Percentiles rank a stretch among this genome's conserved stretches.
Conservation (phyloP, 2,888 invertebrate species). For the Tholera decimalis region DNA sequence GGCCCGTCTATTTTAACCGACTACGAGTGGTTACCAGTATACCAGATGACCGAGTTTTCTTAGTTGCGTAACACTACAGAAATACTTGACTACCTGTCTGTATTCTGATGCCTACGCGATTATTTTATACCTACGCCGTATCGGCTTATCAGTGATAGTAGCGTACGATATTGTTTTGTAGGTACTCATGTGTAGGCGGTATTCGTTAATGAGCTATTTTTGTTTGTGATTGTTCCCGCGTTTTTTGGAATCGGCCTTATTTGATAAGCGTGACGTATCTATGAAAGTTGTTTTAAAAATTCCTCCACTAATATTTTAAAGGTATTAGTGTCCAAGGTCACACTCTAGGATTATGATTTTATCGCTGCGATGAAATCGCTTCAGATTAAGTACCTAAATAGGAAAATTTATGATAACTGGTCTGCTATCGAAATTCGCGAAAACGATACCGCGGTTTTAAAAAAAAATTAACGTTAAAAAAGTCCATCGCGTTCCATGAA, state of each 20-base stretch:
- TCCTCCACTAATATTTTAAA: neutral
- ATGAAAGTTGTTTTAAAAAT: conserved; percentile 34
- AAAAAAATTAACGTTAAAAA: conserved; percentile 28
- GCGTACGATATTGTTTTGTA: conserved; percentile 41
- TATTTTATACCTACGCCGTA: conserved; percentile 39
- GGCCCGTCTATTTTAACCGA: conserved; percentile 75
- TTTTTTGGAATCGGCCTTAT: conserved; percentile 10
- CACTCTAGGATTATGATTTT: conserved; percentile 45
- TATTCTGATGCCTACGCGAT: conserved; percentile 41
- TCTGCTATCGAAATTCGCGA: conserved; percentile 29
- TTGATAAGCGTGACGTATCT: conserved; percentile 10
- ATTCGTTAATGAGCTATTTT: conserved; percentile 36
- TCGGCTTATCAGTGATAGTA: conserved; percentile 48
- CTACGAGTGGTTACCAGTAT: conserved; percentile 77
- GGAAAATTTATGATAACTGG: conserved; percentile 42
- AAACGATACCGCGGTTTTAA: conserved; percentile 2
- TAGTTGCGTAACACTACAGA: conserved; percentile 82
- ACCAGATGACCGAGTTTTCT: conserved; percentile 86
- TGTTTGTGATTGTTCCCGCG: conserved; percentile 22
- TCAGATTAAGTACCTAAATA: conserved; percentile 51
- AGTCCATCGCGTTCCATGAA: conserved; percentile 41
- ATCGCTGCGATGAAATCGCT: conserved; percentile 41
- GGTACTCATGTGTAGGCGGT: conserved; percentile 8
- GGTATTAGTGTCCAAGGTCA: conserved; percentile 35
- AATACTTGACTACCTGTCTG: conserved; percentile 69